Evolutionary conservation across 2,797 vertebrate genomes (phyloP), one percentile per base, ranked within the genome.

Genomic region (Champsocephalus esox): DNA sequence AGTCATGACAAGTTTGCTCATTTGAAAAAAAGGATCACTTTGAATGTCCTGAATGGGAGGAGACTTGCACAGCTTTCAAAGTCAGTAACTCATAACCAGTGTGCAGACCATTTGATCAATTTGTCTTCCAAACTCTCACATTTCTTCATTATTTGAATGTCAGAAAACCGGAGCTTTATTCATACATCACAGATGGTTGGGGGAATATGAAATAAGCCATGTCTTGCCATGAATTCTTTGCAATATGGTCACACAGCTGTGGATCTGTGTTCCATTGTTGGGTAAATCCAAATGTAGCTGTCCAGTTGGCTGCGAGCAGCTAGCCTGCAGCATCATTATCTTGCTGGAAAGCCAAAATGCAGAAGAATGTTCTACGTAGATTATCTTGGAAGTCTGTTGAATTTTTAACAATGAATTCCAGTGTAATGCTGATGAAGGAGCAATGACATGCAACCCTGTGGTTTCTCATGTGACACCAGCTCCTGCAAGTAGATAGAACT

Each of bases 181-280:
- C 88, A 80, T 85, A 77, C 57, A 84, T 82, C 74, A 77, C 84
- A 90, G 89, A 91, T 89, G 89, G 87, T 76, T 85, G 77, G 64
- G 63, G 58, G 80, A 87, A 88, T 87, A 84, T 85, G 66, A 90
- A 90, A 78, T 81, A 87, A 81, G 80, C 67, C 70, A 76, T 69
- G 77, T 85, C 80, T 85, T 82, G 77, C 81, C 75, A 72, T 80
- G 81, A 85, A 86, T 88, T 90, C 81, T 61, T 64, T 75, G 85
- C 87, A 92, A 92, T 91, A 91, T 90, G 89, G 89, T 90, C 84
- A 89, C 88, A 91, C 92, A 92, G 89, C 90, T 93, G 90, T 87
- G 85, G 70, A 86, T 89, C 78, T 75, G 64, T 75, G 85, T 88
- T 89, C 88, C 83, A 89, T 91, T 92, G 89, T 92, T 86, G 81